These are phyloP conservation scores for Rattus norvegicus DNA, from an alignment of 2,113 vertebrate genomes.

Conservation along the genomic window GRCr8 NC_086031.1:94968001-94968500, in stretches of 20 bases:
- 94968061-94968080: fast-evolving
- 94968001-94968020: fast-evolving
- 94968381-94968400: fast-evolving
- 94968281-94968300: not conserved
- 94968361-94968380: not conserved
- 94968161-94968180: not conserved
- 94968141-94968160: not conserved
- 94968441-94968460: not conserved
- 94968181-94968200: not conserved
- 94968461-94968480: not conserved
- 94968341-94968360: no score
- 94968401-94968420: not conserved
- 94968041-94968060: not conserved
- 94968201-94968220: not conserved
- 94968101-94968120: not conserved
- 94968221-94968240: not conserved
- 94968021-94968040: not conserved
- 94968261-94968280: not conserved
- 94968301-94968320: fast-evolving
- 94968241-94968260: constrained; percentile 36
- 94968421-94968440: fast-evolving
- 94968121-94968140: not conserved
- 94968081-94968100: fast-evolving
- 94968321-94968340: not conserved
- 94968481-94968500: not conserved